Evolutionary conservation across 2,797 vertebrate genomes (phyloP).

Genomic region (Pangasius sanitwongsei): DNA sequence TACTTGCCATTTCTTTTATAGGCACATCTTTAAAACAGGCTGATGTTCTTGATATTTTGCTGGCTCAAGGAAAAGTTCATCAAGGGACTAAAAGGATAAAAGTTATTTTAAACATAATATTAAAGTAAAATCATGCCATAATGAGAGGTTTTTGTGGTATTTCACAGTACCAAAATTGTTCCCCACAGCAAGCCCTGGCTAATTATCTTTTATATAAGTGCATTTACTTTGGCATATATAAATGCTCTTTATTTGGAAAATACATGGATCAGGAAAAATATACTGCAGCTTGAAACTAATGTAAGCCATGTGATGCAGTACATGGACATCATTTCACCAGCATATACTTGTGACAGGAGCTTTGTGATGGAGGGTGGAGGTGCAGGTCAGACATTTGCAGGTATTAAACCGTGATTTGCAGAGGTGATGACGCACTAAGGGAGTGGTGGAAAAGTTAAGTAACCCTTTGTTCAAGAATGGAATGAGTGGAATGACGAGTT

Average conservation of each 20-base stretch:
- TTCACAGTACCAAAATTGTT: slow-evolving; percentile 8
- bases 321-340: not conserved
- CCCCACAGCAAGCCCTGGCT: slow-evolving; percentile 4
- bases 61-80: not conserved
- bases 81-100: slow-evolving; percentile 4
- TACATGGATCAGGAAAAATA: slow-evolving; percentile 23
- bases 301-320: not conserved
- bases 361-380: slow-evolving; percentile 14
- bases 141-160: not conserved
- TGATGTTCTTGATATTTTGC: slow-evolving; percentile 1
- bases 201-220: slow-evolving; percentile 32
- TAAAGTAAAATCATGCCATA: slow-evolving; percentile 14
- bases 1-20: slow-evolving; percentile 14
- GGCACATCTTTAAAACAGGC: not conserved
- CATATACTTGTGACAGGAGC: not conserved
- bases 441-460: slow-evolving; percentile 5
- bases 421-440: not conserved
- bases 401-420: slow-evolving; percentile 1
- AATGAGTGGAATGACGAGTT: slow-evolving; percentile 25
- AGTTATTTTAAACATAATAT: slow-evolving; percentile 19
- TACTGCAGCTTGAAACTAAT: slow-evolving; percentile 6
- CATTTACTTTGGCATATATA: slow-evolving; percentile 30
- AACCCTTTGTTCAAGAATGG: slow-evolving; percentile 20
- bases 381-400: not conserved
- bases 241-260: slow-evolving; percentile 18